Conservation (phyloP, 2,888 invertebrate species). For the Dryadula phaetusa region DNA sequence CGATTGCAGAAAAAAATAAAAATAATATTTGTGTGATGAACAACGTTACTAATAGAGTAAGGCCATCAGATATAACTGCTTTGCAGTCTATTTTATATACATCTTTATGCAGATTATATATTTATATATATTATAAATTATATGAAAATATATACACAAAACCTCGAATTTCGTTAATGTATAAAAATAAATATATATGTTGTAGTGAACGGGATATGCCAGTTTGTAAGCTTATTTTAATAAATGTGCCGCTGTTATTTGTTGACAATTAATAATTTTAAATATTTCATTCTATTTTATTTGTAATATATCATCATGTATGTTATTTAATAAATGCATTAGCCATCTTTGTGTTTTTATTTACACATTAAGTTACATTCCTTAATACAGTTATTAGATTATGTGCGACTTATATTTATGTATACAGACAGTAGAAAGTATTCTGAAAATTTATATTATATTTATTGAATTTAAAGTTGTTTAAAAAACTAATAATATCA, state of each 20-base stretch:
- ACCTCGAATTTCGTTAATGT: conserved; percentile 6
- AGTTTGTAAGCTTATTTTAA: conserved; percentile 22
- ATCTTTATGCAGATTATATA: conserved; percentile 26
- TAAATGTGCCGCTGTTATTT: conserved; percentile 25
- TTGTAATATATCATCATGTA: conserved; percentile 39
- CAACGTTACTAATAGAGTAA: conserved; percentile 25
- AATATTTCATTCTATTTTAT: conserved; percentile 46
- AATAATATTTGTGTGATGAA: conserved; percentile 4
- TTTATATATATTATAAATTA: conserved; percentile 15
- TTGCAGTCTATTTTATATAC: conserved; percentile 39
- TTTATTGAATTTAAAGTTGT: too few species aligned
- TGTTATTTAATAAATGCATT: conserved; percentile 51
- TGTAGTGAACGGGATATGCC: conserved; percentile 1
- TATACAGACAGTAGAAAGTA: too few species aligned
- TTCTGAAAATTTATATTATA: too few species aligned
- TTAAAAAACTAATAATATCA: too few species aligned
- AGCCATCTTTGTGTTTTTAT: conserved; percentile 37
- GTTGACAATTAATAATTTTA: conserved; percentile 10
- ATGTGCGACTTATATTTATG: too few species aligned
- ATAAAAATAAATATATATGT: neutral
- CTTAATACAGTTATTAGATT: too few species aligned
- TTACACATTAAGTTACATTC: too few species aligned
- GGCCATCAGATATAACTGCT: conserved; percentile 27
- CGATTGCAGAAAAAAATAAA: neutral
- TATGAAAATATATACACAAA: neutral